phyloP scores from a whole-genome alignment of 2,888 invertebrate species.

The Dioctria linearis region DNA sequence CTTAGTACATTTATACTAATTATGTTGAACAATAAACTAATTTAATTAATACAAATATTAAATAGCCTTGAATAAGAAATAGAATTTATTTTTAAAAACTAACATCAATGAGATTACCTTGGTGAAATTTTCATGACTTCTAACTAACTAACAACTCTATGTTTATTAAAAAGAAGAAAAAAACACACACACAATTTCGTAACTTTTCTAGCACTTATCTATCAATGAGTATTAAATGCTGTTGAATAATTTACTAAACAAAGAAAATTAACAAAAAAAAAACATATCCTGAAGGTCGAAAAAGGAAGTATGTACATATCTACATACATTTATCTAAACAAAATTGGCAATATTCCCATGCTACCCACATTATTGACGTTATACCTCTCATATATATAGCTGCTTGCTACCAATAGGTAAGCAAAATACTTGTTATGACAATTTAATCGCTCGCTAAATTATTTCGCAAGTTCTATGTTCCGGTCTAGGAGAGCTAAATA shows the following conservation, averaged over 20 bases:
- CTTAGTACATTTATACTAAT: too few relatives aligned
- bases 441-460: conserved; percentile 20
- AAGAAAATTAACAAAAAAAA: background rate
- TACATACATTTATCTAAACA: background rate
- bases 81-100: conserved; percentile 23
- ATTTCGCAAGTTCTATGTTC: conserved; percentile 50
- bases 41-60: too few relatives aligned
- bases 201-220: background rate
- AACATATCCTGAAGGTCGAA: conserved; percentile 1
- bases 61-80: background rate
- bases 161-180: background rate
- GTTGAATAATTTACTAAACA: background rate
- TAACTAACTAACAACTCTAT: conserved; percentile 3
- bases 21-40: too few relatives aligned
- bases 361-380: background rate
- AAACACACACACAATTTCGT: background rate
- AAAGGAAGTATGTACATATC: conserved; percentile 8
- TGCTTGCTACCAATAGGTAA: too few relatives aligned
- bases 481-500: background rate
- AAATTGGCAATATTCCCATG: conserved; percentile 36
- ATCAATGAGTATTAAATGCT: background rate
- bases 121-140: conserved; percentile 20
- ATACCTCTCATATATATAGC: background rate
- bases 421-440: background rate
- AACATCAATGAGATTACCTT: background rate